Conservation (phyloP, 2,888 invertebrate genomes). For the Rhingia rostrata region DNA sequence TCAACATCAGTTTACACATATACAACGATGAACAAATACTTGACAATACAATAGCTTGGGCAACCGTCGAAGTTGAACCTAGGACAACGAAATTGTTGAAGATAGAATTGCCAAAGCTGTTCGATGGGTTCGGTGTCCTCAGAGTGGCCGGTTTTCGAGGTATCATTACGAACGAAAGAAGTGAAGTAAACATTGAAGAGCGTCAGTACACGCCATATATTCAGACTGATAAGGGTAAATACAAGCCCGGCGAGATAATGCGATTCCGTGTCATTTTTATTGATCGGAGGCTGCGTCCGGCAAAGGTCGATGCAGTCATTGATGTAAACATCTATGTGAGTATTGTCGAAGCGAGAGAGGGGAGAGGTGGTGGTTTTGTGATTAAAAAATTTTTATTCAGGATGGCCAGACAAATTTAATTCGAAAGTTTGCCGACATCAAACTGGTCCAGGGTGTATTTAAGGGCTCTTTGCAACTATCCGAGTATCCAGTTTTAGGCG, state of each 20-base stretch:
- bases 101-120: constrained; percentile 9
- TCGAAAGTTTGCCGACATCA: constrained; percentile 89
- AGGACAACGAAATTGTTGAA: constrained; percentile 18
- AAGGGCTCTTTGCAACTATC: constrained; percentile 90
- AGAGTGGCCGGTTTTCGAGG: constrained; percentile 4
- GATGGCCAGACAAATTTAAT: constrained; percentile 91
- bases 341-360: constrained; percentile 13
- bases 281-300: constrained; percentile 89
- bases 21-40: neutral
- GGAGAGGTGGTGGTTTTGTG: neutral
- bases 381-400: constrained; percentile 83
- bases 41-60: neutral
- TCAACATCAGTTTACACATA: constrained; percentile 27
- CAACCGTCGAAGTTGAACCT: constrained; percentile 37
- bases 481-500: constrained; percentile 91
- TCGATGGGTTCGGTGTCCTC: constrained; percentile 13
- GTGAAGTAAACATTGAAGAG: constrained; percentile 7
- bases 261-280: constrained; percentile 86
- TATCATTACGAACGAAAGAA: neutral
- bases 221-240: constrained; percentile 95
- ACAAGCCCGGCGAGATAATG: constrained; percentile 93
- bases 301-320: constrained; percentile 82
- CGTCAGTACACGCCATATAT: constrained; percentile 89
- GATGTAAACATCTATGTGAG: constrained; percentile 86
- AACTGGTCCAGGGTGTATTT: constrained; percentile 84